Percentiles rank a stretch among this genome's conserved stretches.
Evolutionary conservation across 1,140 invertebrate genomes (phyloP).

Genomic region (Melanaphis sacchari): DNA sequence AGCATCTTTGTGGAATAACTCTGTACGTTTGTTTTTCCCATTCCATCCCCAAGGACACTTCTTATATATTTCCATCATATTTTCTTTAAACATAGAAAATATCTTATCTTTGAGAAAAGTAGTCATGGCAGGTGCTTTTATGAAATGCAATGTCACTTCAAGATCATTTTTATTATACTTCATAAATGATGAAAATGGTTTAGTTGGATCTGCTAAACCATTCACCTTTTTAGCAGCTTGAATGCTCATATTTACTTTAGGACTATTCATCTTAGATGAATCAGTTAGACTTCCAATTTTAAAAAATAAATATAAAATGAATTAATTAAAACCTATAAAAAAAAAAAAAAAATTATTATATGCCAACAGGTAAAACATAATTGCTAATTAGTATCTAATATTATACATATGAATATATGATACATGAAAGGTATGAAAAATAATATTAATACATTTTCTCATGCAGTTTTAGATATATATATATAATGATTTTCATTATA

Average conservation of each 20-base stretch:
- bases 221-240: not conserved
- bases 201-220: slow-evolving; percentile 18
- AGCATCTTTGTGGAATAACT: slow-evolving; percentile 75
- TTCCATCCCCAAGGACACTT: slow-evolving; percentile 79
- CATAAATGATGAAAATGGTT: slow-evolving; percentile 32
- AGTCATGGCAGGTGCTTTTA: slow-evolving; percentile 23
- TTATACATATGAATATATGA: not conserved
- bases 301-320: not conserved
- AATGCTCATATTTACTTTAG: slow-evolving; percentile 24
- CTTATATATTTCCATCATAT: slow-evolving; percentile 72
- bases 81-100: slow-evolving; percentile 69
- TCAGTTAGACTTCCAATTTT: not conserved
- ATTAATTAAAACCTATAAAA: not conserved
- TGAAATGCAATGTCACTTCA: not conserved
- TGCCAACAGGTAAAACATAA: not conserved
- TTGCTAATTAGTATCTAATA: not conserved
- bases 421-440: not conserved
- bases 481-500: not conserved
- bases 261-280: not conserved
- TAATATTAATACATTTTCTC: not conserved
- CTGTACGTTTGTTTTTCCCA: slow-evolving; percentile 72
- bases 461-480: not conserved
- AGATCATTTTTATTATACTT: slow-evolving; percentile 39
- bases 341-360: not conserved
- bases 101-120: slow-evolving; percentile 64